Percentiles rank a stretch among this genome's conserved stretches.
Conservation (phyloP, 53 echinoderm and acorn worm species). For the Patiria pectinifera region DNA sequence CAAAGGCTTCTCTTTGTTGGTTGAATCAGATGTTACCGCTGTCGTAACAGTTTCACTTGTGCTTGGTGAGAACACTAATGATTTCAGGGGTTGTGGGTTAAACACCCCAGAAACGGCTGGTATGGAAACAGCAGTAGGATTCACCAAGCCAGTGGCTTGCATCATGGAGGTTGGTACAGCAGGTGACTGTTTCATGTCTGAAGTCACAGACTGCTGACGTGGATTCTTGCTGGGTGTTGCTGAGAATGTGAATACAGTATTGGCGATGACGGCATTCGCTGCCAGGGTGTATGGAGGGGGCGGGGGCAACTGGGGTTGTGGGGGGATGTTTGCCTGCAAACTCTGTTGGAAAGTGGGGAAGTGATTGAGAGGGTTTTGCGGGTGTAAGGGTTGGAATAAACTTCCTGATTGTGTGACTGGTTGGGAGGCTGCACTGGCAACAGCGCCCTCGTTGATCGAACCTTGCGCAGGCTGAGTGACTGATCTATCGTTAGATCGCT, state of each 20-base stretch:
- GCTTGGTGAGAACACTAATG: not conserved
- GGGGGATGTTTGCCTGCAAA: slow-evolving; percentile 59
- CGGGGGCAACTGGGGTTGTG: slow-evolving; percentile 24
- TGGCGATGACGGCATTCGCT: slow-evolving; percentile 42
- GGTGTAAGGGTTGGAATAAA: slow-evolving; percentile 34
- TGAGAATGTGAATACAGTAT: slow-evolving; percentile 44
- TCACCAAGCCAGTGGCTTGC: slow-evolving; percentile 24
- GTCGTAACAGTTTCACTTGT: not conserved
- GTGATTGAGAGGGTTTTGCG: slow-evolving; percentile 5
- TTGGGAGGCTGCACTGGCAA: not conserved
- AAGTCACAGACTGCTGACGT: not conserved
- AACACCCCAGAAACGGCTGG: slow-evolving; percentile 35
- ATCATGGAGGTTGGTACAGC: not conserved
- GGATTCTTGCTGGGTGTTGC: slow-evolving; percentile 10
- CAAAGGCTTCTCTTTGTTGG: slow-evolving; percentile 40
- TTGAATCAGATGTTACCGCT: not conserved
- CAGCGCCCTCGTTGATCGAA: not conserved
- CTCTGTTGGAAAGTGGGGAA: slow-evolving; percentile 49
- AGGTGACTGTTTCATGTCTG: slow-evolving; percentile 46
- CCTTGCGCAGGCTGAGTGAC: not conserved
- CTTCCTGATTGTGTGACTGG: slow-evolving; percentile 27
- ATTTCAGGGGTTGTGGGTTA: not conserved
- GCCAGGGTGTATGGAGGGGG: slow-evolving; percentile 51
- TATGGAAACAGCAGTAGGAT: slow-evolving; percentile 45
- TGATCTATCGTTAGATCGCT: slow-evolving; percentile 12